These are phyloP conservation scores for Zootermopsis nevadensis DNA, from an alignment of 2,888 invertebrate genomes.

Conservation along the genomic window DNA sequence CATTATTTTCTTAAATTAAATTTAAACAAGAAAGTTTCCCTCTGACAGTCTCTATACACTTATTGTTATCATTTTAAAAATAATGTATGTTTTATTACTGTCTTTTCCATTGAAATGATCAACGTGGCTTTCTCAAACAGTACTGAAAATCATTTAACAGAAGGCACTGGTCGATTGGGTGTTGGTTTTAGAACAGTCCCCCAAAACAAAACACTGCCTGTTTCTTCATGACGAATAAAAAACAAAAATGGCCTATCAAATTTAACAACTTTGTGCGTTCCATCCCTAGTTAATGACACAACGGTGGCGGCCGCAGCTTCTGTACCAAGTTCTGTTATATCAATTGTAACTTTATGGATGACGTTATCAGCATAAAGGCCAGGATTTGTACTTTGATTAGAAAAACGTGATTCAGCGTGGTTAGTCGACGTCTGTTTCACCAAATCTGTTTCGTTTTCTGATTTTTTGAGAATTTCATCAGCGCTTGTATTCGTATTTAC, in stretches of 20 bases:
- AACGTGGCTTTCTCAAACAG: too few relatives aligned
- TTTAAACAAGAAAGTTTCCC: too few relatives aligned
- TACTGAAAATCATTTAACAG: neutral
- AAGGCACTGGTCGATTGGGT: neutral
- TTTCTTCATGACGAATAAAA: slow-evolving; percentile 76
- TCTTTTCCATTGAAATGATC: too few relatives aligned
- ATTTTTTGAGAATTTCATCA: neutral
- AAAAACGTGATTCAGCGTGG: neutral
- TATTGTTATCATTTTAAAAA: too few relatives aligned
- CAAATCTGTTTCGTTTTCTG: neutral
- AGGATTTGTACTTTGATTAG: slow-evolving; percentile 65
- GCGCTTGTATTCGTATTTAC: neutral
- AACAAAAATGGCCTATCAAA: slow-evolving; percentile 80
- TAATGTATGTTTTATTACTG: too few relatives aligned
- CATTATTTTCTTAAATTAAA: too few relatives aligned
- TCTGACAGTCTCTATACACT: too few relatives aligned
- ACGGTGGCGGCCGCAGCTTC: slow-evolving; percentile 77
- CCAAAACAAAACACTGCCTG: slow-evolving; percentile 77
- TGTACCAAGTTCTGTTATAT: slow-evolving; percentile 73
- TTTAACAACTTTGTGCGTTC: slow-evolving; percentile 65
- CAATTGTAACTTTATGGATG: slow-evolving; percentile 68
- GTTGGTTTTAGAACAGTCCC: slow-evolving; percentile 73
- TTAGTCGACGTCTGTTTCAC: neutral
- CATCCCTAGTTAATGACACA: slow-evolving; percentile 68
- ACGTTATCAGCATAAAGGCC: slow-evolving; percentile 73